Evolutionary conservation across 2,888 invertebrate genomes (phyloP).

Genomic region (Sialis fuliginosa): DNA sequence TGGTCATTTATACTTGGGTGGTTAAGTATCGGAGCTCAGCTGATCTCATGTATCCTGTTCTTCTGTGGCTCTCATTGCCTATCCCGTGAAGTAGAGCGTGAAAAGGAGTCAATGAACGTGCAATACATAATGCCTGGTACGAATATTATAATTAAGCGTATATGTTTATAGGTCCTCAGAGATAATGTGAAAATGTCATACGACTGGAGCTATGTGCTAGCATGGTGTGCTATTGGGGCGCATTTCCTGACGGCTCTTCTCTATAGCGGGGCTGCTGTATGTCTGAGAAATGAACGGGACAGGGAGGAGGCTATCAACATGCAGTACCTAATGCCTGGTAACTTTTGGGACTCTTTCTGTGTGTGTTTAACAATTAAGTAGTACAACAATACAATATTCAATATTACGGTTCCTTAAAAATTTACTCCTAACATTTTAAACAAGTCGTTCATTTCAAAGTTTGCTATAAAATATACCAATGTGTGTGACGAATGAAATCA

Average conservation of each 20-base stretch:
- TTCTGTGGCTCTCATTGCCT: constrained; percentile 65
- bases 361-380: no score
- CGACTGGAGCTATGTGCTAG: constrained; percentile 94
- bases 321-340: constrained; percentile 96
- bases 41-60: constrained; percentile 59
- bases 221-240: constrained; percentile 92
- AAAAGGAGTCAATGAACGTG: constrained; percentile 41
- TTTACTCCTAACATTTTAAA: no score
- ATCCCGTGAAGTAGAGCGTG: constrained; percentile 55
- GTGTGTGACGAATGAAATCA: no score
- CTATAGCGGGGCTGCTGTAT: constrained; percentile 86
- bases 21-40: constrained; percentile 60
- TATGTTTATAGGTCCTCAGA: constrained; percentile 52
- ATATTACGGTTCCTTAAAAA: no score
- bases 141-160: constrained; percentile 10
- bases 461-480: no score
- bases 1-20: constrained; percentile 78
- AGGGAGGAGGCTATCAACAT: constrained; percentile 91
- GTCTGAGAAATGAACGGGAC: constrained; percentile 83
- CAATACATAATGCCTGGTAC: constrained; percentile 83
- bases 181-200: constrained; percentile 73
- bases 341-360: constrained; percentile 15
- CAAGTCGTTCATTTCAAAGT: no score
- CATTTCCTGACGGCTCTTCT: constrained; percentile 81
- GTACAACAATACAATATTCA: no score